phyloP scores from a whole-genome alignment of 2,888 invertebrate species.

The Girardia tigrina region DNA sequence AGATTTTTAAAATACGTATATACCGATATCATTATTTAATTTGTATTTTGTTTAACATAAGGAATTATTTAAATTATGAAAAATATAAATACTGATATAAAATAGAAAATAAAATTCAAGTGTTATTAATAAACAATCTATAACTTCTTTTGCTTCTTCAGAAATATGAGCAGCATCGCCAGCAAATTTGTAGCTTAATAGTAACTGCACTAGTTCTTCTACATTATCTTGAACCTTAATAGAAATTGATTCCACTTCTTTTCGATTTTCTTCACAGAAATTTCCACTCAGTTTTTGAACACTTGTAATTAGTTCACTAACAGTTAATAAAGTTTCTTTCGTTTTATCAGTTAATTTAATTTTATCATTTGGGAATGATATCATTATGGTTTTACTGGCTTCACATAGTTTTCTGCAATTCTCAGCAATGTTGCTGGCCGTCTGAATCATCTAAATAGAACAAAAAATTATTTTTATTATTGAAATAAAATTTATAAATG shows the following conservation, averaged over 20 bases:
- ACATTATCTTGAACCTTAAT: constrained; percentile 75
- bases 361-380: constrained; percentile 3
- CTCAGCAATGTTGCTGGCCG: neutral
- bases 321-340: neutral
- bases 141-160: constrained; percentile 51
- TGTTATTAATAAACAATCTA: too few species aligned
- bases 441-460: neutral
- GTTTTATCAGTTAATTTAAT: constrained; percentile 16
- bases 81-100: too few species aligned
- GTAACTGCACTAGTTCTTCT: constrained; percentile 76
- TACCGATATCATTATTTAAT: too few species aligned
- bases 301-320: constrained; percentile 14
- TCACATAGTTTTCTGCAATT: neutral
- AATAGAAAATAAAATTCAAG: too few species aligned
- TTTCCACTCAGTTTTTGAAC: constrained; percentile 60
- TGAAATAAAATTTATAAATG: neutral
- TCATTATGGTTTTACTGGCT: neutral
- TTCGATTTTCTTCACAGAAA: constrained; percentile 59
- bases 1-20: too few species aligned
- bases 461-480: neutral
- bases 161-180: constrained; percentile 81
- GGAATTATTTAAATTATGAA: too few species aligned
- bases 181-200: constrained; percentile 80
- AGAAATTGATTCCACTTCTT: constrained; percentile 58
- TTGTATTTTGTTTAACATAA: too few species aligned